phyloP scores from a whole-genome alignment of 2,113 vertebrate genomes.

The Pangasianodon hypophthalmus region DNA sequence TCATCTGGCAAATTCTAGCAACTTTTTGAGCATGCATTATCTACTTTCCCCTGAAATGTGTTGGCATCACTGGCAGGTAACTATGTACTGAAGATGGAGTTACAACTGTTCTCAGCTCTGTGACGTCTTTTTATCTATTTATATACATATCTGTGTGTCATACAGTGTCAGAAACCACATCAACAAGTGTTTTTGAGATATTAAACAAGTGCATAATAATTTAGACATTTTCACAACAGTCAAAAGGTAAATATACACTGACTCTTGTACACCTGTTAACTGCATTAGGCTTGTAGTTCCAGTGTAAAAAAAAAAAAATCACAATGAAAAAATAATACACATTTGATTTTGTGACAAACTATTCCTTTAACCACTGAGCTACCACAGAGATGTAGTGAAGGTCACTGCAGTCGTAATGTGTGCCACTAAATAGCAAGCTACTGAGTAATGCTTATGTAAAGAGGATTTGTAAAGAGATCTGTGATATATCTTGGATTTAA shows the following conservation, averaged over 20 bases:
- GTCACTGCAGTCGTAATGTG: slow-evolving; percentile 6
- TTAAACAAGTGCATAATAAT: too few relatives aligned
- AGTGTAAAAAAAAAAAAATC: background rate
- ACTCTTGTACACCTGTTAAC: background rate
- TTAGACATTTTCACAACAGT: too few relatives aligned
- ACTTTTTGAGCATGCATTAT: too few relatives aligned
- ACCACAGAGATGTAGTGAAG: background rate
- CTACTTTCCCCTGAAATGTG: background rate
- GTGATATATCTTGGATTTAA: background rate
- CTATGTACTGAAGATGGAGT: background rate
- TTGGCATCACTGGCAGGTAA: background rate
- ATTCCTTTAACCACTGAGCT: background rate
- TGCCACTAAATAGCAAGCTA: slow-evolving; percentile 27
- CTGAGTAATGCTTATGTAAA: slow-evolving; percentile 21
- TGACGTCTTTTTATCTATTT: background rate
- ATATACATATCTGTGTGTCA: background rate
- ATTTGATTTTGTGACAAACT: background rate
- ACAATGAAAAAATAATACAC: background rate
- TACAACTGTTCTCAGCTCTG: background rate
- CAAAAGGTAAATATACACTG: too few relatives aligned
- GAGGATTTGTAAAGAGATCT: slow-evolving; percentile 7
- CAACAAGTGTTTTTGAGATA: background rate
- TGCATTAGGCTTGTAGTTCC: background rate
- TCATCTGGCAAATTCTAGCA: background rate
- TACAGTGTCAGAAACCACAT: background rate